Evolutionary conservation across 2,888 invertebrate species (phyloP).

Genomic region (Nomada fabriciana): DNA sequence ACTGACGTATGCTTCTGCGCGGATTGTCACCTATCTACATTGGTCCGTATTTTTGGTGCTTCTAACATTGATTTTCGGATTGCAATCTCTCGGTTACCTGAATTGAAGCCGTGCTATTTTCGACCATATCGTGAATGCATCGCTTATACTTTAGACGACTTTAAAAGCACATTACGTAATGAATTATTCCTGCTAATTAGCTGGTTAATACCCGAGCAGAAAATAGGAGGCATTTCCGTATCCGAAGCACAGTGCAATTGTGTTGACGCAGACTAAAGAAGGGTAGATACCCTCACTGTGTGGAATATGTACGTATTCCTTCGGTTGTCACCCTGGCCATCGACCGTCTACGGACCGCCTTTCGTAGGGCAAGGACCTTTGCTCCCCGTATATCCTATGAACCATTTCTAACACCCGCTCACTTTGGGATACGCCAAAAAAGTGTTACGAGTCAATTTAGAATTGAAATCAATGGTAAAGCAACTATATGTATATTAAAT

Average conservation of each 20-base stretch:
- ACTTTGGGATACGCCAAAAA: slow-evolving; percentile 31
- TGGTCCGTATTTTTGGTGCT: slow-evolving; percentile 36
- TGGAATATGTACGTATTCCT: slow-evolving; percentile 67
- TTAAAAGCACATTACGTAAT: not conserved
- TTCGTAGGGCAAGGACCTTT: slow-evolving; percentile 82
- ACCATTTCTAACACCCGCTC: slow-evolving; percentile 52
- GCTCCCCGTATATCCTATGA: slow-evolving; percentile 63
- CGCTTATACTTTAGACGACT: not conserved
- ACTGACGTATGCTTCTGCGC: slow-evolving; percentile 9
- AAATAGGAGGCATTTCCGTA: slow-evolving; percentile 27
- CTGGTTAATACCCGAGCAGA: slow-evolving; percentile 1
- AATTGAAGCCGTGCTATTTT: slow-evolving; percentile 1
- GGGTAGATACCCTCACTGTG: slow-evolving; percentile 52
- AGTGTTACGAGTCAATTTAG: slow-evolving; percentile 18
- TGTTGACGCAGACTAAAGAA: slow-evolving; percentile 22
- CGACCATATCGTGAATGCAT: not conserved
- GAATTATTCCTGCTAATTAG: slow-evolving; percentile 23
- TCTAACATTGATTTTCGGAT: slow-evolving; percentile 39
- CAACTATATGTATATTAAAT: too few species aligned
- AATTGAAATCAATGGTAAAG: slow-evolving; percentile 21
- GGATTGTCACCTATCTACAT: slow-evolving; percentile 23
- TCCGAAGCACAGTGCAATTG: slow-evolving; percentile 8
- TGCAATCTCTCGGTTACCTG: not conserved
- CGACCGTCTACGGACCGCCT: slow-evolving; percentile 79
- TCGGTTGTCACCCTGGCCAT: slow-evolving; percentile 81